A percentile compares a stretch with the other conserved stretches of the same genome.
These are phyloP conservation scores for Seriola aureovittata DNA, from an alignment of 2,113 vertebrate genomes.

Conservation along the genomic window DNA sequence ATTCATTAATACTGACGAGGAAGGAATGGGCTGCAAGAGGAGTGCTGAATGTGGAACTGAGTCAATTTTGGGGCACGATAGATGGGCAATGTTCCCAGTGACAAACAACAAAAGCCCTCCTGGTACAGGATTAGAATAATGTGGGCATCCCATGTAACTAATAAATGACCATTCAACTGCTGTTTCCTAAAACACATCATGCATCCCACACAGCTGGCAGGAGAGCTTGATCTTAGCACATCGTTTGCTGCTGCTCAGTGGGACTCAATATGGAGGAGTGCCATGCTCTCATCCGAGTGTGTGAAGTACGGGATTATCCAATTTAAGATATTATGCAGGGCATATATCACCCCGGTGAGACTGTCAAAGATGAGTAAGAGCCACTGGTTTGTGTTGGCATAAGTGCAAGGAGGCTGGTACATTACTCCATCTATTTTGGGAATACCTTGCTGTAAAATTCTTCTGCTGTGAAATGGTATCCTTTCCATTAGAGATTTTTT, in stretches of 20 bases:
- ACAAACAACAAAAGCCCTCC: slow-evolving; percentile 21
- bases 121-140: slow-evolving; percentile 48
- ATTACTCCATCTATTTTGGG: slow-evolving; percentile 28
- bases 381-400: slow-evolving; percentile 29
- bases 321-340: slow-evolving; percentile 52
- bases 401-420: neutral
- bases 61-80: slow-evolving; percentile 3
- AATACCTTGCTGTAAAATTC: neutral
- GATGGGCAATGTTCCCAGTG: neutral
- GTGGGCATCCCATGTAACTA: slow-evolving; percentile 36
- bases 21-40: neutral
- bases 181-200: slow-evolving; percentile 46
- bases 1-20: slow-evolving; percentile 23
- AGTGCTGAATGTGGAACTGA: neutral
- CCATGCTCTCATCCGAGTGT: slow-evolving; percentile 14
- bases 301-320: slow-evolving; percentile 57
- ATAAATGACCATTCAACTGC: slow-evolving; percentile 57
- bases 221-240: slow-evolving; percentile 28
- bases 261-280: slow-evolving; percentile 23
- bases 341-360: slow-evolving; percentile 36
- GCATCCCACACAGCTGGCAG: slow-evolving; percentile 56
- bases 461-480: neutral
- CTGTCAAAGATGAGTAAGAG: slow-evolving; percentile 45
- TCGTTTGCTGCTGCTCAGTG: slow-evolving; percentile 13
- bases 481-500: neutral